phyloP scores from a whole-genome alignment of 1,140 invertebrate genomes.

The Pomacea maculata region DNA sequence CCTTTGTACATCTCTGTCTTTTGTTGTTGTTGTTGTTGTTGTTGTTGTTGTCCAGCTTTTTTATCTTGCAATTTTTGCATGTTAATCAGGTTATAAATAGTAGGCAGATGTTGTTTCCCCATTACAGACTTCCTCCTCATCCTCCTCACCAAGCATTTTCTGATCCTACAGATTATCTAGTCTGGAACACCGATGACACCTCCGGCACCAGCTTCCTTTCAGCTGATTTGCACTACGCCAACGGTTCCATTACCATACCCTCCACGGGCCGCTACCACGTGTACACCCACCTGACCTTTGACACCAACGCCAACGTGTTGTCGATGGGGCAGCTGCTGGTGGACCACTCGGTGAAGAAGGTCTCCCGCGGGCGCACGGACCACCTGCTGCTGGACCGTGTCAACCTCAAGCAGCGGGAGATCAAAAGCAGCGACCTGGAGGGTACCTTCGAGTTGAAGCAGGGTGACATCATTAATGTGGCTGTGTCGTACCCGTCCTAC shows the following conservation, averaged over 20 bases:
- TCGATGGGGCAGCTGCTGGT: constrained; percentile 4
- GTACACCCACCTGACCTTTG: constrained; percentile 22
- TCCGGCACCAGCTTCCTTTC: constrained; percentile 16
- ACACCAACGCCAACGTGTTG: constrained; percentile 14
- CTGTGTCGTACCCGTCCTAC: constrained; percentile 11
- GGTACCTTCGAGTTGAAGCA: constrained; percentile 18
- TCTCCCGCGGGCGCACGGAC: constrained; percentile 1
- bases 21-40: too few relatives aligned
- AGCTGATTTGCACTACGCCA: constrained; percentile 13
- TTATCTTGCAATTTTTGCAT: too few relatives aligned
- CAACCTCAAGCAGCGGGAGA: background rate
- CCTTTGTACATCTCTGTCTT: too few relatives aligned
- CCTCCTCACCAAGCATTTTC: background rate
- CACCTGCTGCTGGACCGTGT: constrained; percentile 15
- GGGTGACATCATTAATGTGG: constrained; percentile 12
- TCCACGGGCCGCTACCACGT: constrained; percentile 15
- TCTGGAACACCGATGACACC: constrained; percentile 6
- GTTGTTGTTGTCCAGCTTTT: too few relatives aligned
- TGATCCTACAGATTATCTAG: constrained; percentile 13
- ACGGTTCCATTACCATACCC: constrained; percentile 22
- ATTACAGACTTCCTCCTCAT: too few relatives aligned
- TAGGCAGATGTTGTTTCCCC: too few relatives aligned
- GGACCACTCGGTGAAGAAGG: constrained; percentile 5
- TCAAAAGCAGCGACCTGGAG: constrained; percentile 21
- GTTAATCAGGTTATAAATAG: too few relatives aligned